These are phyloP conservation scores for Brachionus calyciflorus DNA, from an alignment of 1,140 invertebrate genomes.

Conservation along the genomic window DNA sequence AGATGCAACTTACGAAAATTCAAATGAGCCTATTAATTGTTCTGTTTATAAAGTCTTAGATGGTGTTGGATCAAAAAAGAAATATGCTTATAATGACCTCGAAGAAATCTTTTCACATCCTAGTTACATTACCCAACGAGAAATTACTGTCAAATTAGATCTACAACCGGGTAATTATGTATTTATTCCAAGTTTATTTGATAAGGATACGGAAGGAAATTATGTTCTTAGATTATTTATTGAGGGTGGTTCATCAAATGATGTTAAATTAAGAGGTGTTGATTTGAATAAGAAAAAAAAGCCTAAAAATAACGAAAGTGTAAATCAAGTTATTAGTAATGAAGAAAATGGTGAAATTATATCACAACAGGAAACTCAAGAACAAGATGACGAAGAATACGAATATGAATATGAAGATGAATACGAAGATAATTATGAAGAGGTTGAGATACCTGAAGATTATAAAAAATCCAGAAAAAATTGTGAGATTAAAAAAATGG, in stretches of 20 bases:
- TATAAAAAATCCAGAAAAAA: neutral
- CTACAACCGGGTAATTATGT: constrained; percentile 65
- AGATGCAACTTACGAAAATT: constrained; percentile 26
- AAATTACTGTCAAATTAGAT: constrained; percentile 57
- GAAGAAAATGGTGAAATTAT: constrained; percentile 22
- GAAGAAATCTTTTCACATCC: constrained; percentile 51
- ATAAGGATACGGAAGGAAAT: constrained; percentile 64
- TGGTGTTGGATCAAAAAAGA: constrained; percentile 7
- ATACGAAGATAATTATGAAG: constrained; percentile 34
- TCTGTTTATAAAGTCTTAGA: constrained; percentile 11
- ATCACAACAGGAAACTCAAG: neutral
- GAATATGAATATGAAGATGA: constrained; percentile 35
- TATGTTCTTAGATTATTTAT: constrained; percentile 66
- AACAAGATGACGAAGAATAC: neutral
- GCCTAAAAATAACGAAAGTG: neutral
- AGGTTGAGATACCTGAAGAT: constrained; percentile 28
- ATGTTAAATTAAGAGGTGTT: neutral
- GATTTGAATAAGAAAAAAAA: constrained; percentile 17
- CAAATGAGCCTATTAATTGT: constrained; percentile 42
- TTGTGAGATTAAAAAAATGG: neutral
- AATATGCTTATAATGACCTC: constrained; percentile 19
- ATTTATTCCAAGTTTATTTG: constrained; percentile 67
- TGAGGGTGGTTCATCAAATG: neutral
- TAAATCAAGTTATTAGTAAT: neutral
- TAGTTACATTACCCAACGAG: constrained; percentile 56